These are phyloP conservation scores for Plotosus lineatus DNA, from an alignment of 2,113 vertebrate species.

Conservation along the genomic window DNA sequence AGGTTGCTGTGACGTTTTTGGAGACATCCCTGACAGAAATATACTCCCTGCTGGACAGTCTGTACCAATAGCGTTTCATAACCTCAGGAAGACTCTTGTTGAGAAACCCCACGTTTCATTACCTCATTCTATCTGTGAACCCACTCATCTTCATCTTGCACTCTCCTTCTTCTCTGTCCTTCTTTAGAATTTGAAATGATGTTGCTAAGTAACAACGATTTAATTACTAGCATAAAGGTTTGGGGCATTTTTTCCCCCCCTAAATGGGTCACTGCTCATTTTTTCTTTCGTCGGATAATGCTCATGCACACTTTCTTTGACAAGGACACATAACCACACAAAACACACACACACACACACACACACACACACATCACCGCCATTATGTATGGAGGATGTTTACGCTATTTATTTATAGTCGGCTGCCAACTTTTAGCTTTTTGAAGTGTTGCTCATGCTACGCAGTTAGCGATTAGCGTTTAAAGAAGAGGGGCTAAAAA, in stretches of 20 bases:
- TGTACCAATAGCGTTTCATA: neutral
- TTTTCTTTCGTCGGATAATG: constrained; percentile 19
- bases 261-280: constrained; percentile 21
- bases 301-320: neutral
- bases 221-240: constrained; percentile 36
- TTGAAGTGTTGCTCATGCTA: neutral
- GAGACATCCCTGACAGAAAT: constrained; percentile 4
- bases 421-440: neutral
- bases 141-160: neutral
- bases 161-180: constrained; percentile 1
- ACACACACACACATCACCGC: neutral
- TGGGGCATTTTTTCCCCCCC: neutral
- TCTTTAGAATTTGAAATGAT: constrained; percentile 37
- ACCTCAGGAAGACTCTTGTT: constrained; percentile 15
- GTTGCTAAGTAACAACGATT: constrained; percentile 43
- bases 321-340: neutral
- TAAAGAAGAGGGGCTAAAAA: no score
- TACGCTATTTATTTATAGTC: neutral
- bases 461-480: no score
- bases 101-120: constrained; percentile 19
- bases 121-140: neutral
- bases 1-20: neutral
- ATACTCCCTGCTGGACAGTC: neutral
- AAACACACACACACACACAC: neutral
- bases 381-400: neutral